These are phyloP conservation scores for Typhlomys cinereus DNA, from an alignment of 2,113 vertebrate species.

Conservation along the genomic window DNA sequence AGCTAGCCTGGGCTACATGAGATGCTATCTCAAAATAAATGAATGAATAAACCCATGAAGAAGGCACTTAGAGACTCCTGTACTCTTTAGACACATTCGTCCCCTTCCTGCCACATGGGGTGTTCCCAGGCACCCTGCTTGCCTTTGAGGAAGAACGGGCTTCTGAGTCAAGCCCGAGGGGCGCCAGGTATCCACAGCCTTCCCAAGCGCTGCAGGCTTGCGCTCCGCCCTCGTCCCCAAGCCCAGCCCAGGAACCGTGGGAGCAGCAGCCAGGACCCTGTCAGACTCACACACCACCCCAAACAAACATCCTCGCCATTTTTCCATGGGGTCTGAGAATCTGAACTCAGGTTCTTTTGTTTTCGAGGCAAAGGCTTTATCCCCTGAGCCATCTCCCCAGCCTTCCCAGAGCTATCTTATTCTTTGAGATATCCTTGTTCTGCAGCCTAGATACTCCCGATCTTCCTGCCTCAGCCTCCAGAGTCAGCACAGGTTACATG, in stretches of 20 bases:
- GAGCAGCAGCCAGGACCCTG: not conserved
- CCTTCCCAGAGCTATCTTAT: not conserved
- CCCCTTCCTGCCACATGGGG: rapidly evolving
- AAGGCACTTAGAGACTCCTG: not conserved
- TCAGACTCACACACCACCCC: not conserved
- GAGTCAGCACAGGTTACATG: no score
- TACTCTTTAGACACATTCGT: rapidly evolving
- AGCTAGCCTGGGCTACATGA: not conserved
- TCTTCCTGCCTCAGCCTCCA: not conserved
- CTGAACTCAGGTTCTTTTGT: no score
- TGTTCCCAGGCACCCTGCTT: not conserved
- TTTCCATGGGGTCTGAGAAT: no score
- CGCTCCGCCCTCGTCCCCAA: not conserved
- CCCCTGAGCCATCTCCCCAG: no score
- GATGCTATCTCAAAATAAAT: not conserved
- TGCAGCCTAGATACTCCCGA: not conserved
- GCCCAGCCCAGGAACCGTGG: not conserved
- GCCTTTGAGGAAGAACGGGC: not conserved
- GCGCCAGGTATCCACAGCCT: not conserved
- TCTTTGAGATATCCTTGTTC: not conserved
- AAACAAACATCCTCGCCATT: not conserved
- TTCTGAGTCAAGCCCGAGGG: not conserved
- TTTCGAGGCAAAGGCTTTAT: no score
- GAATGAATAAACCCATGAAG: not conserved
- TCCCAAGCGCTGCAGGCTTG: rapidly evolving